These are phyloP conservation scores for Tetragonula carbonaria DNA, from an alignment of 2,888 invertebrate species.

Conservation along the genomic window DNA sequence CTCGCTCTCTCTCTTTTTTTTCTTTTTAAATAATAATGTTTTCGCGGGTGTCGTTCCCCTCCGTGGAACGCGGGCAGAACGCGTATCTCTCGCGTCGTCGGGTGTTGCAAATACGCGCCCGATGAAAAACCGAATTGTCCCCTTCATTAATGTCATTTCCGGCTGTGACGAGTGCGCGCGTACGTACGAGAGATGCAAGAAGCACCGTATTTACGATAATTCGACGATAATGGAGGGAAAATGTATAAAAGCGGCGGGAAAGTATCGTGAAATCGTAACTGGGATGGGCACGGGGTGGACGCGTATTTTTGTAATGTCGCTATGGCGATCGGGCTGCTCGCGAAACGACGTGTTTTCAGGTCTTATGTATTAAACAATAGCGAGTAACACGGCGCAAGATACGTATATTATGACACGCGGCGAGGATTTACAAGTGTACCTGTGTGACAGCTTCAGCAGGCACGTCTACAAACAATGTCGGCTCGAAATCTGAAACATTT, in stretches of 20 bases:
- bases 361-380: constrained; percentile 7
- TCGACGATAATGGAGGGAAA: constrained; percentile 10
- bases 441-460: neutral
- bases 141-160: constrained; percentile 26
- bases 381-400: neutral
- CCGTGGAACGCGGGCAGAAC: neutral
- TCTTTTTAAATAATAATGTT: constrained; percentile 36
- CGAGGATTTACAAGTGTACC: neutral
- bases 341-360: neutral
- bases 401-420: neutral
- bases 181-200: constrained; percentile 8
- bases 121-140: constrained; percentile 22
- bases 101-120: neutral
- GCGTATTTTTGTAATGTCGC: neutral
- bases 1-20: neutral
- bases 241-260: constrained; percentile 1
- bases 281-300: neutral
- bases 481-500: constrained; percentile 1
- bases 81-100: neutral
- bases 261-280: neutral
- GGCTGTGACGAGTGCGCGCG: neutral
- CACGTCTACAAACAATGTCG: neutral
- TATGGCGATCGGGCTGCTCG: neutral
- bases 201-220: constrained; percentile 20
- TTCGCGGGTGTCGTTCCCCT: neutral